A percentile compares a stretch with the other conserved stretches of the same genome.
Evolutionary conservation across 2,797 vertebrate species (phyloP).

Genomic region (Myotis planiceps): DNA sequence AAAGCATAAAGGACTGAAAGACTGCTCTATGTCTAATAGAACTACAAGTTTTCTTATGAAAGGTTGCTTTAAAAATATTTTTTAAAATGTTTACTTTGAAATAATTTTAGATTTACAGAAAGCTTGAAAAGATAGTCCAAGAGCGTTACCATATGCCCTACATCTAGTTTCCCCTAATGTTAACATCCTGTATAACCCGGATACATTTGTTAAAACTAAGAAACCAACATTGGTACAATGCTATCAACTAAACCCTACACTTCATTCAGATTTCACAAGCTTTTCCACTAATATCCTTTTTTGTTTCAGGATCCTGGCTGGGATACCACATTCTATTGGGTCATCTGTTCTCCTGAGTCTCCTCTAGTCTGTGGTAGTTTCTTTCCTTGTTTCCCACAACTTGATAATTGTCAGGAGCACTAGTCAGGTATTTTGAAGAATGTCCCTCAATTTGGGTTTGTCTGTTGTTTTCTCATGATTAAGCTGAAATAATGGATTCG

Average conservation of each 20-base stretch:
- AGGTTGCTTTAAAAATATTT: slow-evolving; percentile 19
- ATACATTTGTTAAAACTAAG: background rate
- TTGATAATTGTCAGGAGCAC: background rate
- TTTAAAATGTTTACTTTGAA: background rate
- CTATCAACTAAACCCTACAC: background rate
- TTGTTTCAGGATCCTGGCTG: background rate
- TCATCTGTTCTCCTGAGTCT: background rate
- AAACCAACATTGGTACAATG: background rate
- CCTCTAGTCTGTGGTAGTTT: background rate
- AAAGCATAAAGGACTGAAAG: slow-evolving; percentile 58
- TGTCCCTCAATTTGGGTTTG: background rate
- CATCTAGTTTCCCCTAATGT: background rate
- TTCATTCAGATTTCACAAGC: background rate
- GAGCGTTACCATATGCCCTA: background rate
- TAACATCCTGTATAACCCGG: background rate
- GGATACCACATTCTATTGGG: background rate
- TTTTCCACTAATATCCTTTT: background rate
- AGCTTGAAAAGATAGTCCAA: background rate
- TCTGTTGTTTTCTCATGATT: background rate
- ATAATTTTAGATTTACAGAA: background rate
- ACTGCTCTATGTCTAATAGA: slow-evolving; percentile 32
- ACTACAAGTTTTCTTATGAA: slow-evolving; percentile 5
- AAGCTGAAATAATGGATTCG: background rate
- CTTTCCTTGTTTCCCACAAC: background rate
- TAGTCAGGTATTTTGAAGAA: background rate